Conservation (phyloP, 2,797 vertebrate genomes). For the Phoeniculus purpureus region DNA sequence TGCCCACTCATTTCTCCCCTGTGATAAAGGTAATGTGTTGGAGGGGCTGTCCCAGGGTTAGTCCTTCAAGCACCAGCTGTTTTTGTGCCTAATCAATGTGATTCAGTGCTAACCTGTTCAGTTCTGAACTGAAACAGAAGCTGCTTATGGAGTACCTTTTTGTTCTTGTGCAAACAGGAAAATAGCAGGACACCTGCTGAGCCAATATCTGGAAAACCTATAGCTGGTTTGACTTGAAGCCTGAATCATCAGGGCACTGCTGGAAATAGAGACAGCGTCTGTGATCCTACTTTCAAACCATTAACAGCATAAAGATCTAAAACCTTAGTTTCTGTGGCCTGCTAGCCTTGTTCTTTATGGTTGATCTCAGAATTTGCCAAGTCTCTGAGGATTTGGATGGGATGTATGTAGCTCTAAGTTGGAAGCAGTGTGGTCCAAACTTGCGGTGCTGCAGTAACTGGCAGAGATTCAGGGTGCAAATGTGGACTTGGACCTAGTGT, state of each 20-base stretch:
- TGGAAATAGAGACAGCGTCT: background rate
- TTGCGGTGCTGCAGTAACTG: background rate
- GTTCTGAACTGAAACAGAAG: background rate
- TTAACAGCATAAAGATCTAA: background rate
- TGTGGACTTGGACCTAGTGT: background rate
- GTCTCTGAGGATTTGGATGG: background rate
- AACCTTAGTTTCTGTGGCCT: background rate
- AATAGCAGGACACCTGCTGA: background rate
- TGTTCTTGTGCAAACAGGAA: background rate
- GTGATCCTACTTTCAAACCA: background rate
- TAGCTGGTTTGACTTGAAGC: background rate
- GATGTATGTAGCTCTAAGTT: background rate
- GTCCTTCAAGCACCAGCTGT: background rate
- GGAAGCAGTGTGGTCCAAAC: fast-evolving
- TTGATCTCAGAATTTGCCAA: background rate
- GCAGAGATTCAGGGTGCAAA: background rate
- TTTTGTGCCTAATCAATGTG: fast-evolving
- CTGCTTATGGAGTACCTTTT: background rate
- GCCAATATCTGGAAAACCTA: background rate
- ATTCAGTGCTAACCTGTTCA: background rate
- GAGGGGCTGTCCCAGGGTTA: background rate
- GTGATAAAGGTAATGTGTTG: background rate
- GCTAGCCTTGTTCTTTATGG: background rate
- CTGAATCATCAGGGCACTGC: background rate
- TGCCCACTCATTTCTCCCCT: background rate